phyloP scores from a whole-genome alignment of 1,140 invertebrate species.

The Lutraria rhynchaena region DNA sequence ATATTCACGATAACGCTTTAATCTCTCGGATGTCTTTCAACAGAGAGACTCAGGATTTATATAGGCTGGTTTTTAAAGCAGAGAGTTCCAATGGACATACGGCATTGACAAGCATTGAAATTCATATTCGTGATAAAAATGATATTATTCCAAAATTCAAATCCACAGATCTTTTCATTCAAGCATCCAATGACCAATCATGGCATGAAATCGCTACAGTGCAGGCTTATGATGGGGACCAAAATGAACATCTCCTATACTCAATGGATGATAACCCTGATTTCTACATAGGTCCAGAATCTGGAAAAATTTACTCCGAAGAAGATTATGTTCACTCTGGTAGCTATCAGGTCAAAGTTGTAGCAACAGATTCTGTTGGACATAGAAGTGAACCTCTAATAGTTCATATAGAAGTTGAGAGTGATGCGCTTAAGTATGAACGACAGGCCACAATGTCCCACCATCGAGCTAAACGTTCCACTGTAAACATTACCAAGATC shows the following conservation, averaged over 20 bases:
- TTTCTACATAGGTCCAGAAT: conserved; percentile 31
- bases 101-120: conserved; percentile 13
- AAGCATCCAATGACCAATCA: conserved; percentile 25
- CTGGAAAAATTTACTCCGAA: conserved; percentile 34
- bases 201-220: conserved; percentile 25
- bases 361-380: conserved; percentile 35
- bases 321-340: conserved; percentile 42
- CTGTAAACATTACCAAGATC: conserved; percentile 9
- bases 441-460: background rate
- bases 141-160: conserved; percentile 47
- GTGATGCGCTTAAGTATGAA: conserved; percentile 22
- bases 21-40: conserved; percentile 31
- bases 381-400: conserved; percentile 36
- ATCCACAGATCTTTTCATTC: background rate
- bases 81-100: conserved; percentile 10
- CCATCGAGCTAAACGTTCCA: conserved; percentile 31
- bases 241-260: conserved; percentile 44
- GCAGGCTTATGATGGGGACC: conserved; percentile 33
- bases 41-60: conserved; percentile 38
- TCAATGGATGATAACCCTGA: conserved; percentile 9
- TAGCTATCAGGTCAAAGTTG: conserved; percentile 18
- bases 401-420: conserved; percentile 7
- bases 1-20: conserved; percentile 26
- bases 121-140: conserved; percentile 50
- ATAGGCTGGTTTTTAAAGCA: conserved; percentile 30